These are phyloP conservation scores for Tapera naevia DNA, from an alignment of 2,797 vertebrate genomes.

Conservation along the genomic window DNA sequence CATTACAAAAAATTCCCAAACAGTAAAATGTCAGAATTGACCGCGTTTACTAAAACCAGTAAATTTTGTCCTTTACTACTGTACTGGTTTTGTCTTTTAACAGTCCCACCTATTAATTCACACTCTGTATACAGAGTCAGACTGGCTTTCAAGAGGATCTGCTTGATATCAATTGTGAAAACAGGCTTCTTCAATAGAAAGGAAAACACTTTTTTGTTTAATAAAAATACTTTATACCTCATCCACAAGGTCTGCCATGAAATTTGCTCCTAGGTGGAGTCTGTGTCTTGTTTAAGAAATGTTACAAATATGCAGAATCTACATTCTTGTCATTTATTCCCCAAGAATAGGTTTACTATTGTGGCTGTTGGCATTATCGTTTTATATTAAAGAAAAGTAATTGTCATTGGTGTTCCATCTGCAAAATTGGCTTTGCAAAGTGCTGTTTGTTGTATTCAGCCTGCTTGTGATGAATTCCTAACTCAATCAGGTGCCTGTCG, in stretches of 20 bases:
- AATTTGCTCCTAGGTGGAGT: not conserved
- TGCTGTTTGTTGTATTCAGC: not conserved
- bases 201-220: not conserved
- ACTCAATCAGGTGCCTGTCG: not conserved
- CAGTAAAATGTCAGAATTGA: not conserved
- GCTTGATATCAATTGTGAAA: conserved; percentile 42
- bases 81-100: not conserved
- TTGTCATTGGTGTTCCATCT: not conserved
- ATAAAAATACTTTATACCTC: not conserved
- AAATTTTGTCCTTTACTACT: not conserved
- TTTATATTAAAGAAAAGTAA: not conserved
- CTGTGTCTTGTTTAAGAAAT: not conserved
- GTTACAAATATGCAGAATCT: not conserved
- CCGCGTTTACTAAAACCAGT: not conserved
- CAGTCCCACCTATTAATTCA: not conserved
- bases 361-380: not conserved
- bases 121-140: not conserved
- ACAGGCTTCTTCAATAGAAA: not conserved
- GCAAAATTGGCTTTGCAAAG: not conserved
- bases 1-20: not conserved
- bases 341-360: not conserved
- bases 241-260: not conserved
- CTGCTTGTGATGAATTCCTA: not conserved
- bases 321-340: not conserved
- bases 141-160: not conserved